Evolutionary conservation across 2,888 invertebrate genomes (phyloP), one percentile per base, ranked within the genome.

Genomic region (Argyresthia albistria): DNA sequence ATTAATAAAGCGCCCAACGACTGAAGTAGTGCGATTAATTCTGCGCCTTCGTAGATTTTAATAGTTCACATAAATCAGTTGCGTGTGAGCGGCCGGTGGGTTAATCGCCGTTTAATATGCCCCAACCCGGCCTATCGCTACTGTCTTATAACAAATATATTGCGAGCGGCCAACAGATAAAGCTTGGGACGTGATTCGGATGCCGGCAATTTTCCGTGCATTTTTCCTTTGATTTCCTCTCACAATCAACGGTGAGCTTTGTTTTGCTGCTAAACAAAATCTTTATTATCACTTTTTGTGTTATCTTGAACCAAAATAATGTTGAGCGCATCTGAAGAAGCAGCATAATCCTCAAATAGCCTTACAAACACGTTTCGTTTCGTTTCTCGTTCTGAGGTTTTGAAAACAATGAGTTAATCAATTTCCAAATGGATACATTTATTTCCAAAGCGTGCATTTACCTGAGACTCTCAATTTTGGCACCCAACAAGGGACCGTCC

Each of bases 21-120:
- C 78, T 79, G 76, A 81, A 83, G 83, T 84, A 78, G 81, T 74
- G 80, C 84, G 80, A 87, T 87, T 87, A 87, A 87, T 87, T 86
- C 76, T 80, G 76, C 74, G 84, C 86, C 82, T 86, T 84, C 84
- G 78, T 69, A 84, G 81, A 83, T 84, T 87, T 87, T 87, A 87
- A 87, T 87, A 86, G 86, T 86, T 84, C 74, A 66, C 83, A 86
- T 86, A 86, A 86, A 86, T 86, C 86, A 86, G 80, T 56, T 67
- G 60, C 66, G 66, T 49, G 57, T 55, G 60, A 64, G 65, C 67
- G 72, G 74, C 79, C 84, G 80, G 82, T 81, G 82, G 86, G 83
- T 78, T 84, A 86, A 86, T 84, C 81, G 81, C 54, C 80, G 80
- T 84, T 86, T 84, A 87, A 86, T 86, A 86, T 84, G 82, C 81